Evolutionary conservation across 2,797 vertebrate species (phyloP), one percentile per base, ranked within the genome.

Genomic region (Urocyon cinereoargenteus): DNA sequence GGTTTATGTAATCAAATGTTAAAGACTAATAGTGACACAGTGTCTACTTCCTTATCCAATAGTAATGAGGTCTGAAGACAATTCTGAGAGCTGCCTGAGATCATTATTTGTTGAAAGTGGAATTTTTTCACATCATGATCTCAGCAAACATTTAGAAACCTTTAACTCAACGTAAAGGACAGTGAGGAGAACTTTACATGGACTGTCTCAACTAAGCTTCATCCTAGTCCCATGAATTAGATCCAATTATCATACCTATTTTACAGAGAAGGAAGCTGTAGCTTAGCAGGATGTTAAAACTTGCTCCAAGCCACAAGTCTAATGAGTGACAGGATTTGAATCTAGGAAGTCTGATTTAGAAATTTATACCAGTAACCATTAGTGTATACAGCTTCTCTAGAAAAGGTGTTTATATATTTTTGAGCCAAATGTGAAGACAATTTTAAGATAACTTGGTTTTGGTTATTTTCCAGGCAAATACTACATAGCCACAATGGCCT

Each of bases 401-500:
- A 79, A 88, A 68, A 73, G 0, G 16, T 36, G 28, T 59, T 86
- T 18, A 2, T 57, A 64, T 82, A 36, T 91, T 31, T 75, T 40
- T 83, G 51, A 72, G 84, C 18, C 62, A 77, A 61, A 57, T 24
- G 11, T 13, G 34, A 79, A 19, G 45, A 31, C 34, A 24, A 18
- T 28, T 34, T 77, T 45, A 77, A 73, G 15, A 72, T 51, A 87
- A 97, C 24, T 84, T 15, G 12, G 16, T n/a, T 70, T 49, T n/a
- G 62, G 51, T 1, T 92, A 5, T 77, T 96, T 79, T 98, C 31
- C 92, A 99, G 99, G 99, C 26, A 99, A 99, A 97, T 99, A 99
- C 98, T 99, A 99, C 98, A 99, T 99, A 90, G 99, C 99, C 91
- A 99, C 99, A 1, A 99, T 99, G 99, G 99, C 99, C 26, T 99